Percentiles rank a stretch among this genome's conserved stretches.
Conservation (phyloP, 2,888 invertebrate genomes). For the Ichneumoninae sp. region DNA sequence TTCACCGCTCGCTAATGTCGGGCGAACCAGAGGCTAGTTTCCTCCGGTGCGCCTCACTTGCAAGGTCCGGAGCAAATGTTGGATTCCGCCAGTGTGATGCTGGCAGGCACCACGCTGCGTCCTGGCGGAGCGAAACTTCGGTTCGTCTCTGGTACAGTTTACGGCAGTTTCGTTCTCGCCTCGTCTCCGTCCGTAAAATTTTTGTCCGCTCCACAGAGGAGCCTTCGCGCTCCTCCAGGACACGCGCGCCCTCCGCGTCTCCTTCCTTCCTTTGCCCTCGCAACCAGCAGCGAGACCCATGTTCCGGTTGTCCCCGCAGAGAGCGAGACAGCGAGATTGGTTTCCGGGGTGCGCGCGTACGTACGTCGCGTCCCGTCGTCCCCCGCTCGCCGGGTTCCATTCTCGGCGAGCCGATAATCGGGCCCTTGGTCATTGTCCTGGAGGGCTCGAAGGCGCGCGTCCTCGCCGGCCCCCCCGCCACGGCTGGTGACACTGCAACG, state of each 20-base stretch:
- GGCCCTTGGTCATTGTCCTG: constrained; percentile 65
- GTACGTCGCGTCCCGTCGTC: constrained; percentile 39
- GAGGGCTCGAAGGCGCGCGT: constrained; percentile 54
- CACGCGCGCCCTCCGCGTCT: constrained; percentile 63
- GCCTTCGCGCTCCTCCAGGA: constrained; percentile 51
- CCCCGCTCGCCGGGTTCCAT: constrained; percentile 58
- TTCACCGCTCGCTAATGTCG: constrained; percentile 69
- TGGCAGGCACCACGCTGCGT: constrained; percentile 62
- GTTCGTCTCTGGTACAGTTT: constrained; percentile 39
- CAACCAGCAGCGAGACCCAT: background rate
- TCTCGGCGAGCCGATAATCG: constrained; percentile 73
- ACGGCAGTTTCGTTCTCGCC: constrained; percentile 65
- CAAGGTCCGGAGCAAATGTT: background rate
- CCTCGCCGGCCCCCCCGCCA: constrained; percentile 57
- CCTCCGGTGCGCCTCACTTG: background rate
- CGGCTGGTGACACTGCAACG: constrained; percentile 50
- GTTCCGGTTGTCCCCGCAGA: constrained; percentile 15
- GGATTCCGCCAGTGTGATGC: background rate
- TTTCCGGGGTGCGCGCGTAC: constrained; percentile 31
- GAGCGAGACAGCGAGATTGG: background rate
- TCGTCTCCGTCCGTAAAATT: constrained; percentile 32
- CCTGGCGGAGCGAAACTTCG: constrained; percentile 46
- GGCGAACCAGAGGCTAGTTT: constrained; percentile 58
- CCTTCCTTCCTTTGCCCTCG: background rate
- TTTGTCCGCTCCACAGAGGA: constrained; percentile 21